Conservation (phyloP, 2,888 invertebrate species). For the Drosophila prostipennis region DNA sequence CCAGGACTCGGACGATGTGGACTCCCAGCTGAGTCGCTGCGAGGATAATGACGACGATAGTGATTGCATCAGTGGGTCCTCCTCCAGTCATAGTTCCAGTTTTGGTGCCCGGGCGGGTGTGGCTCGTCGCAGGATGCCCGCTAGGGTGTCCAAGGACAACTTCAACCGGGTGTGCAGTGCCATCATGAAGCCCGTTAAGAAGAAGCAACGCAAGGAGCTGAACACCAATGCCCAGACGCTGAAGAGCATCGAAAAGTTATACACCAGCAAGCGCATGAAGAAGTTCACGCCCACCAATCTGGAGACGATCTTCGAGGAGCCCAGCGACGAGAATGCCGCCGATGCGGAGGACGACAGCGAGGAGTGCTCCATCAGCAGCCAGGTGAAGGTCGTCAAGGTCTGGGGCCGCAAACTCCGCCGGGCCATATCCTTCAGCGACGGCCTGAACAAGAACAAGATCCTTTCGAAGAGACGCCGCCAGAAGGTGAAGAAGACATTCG, state of each 20-base stretch:
- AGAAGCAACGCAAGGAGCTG: slow-evolving; percentile 62
- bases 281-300: slow-evolving; percentile 80
- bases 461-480: slow-evolving; percentile 79
- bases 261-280: slow-evolving; percentile 75
- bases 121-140: slow-evolving; percentile 73
- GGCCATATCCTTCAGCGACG: slow-evolving; percentile 78
- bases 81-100: slow-evolving; percentile 22
- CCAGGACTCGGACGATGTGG: slow-evolving; percentile 63
- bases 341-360: slow-evolving; percentile 71
- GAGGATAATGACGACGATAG: slow-evolving; percentile 64
- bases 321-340: slow-evolving; percentile 68
- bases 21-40: slow-evolving; percentile 54
- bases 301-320: slow-evolving; percentile 82
- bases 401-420: slow-evolving; percentile 78
- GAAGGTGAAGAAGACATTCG: slow-evolving; percentile 81
- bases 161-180: slow-evolving; percentile 76
- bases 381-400: slow-evolving; percentile 70
- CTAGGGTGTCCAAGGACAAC: slow-evolving; percentile 77
- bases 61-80: slow-evolving; percentile 41
- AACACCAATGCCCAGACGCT: slow-evolving; percentile 62
- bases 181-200: slow-evolving; percentile 75
- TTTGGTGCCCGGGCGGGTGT: slow-evolving; percentile 56
- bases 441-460: slow-evolving; percentile 77
- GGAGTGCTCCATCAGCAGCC: slow-evolving; percentile 59
- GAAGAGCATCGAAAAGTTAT: slow-evolving; percentile 76